Evolutionary conservation across 2,797 vertebrate genomes (phyloP).

Genomic region (Eulemur rubriventer): DNA sequence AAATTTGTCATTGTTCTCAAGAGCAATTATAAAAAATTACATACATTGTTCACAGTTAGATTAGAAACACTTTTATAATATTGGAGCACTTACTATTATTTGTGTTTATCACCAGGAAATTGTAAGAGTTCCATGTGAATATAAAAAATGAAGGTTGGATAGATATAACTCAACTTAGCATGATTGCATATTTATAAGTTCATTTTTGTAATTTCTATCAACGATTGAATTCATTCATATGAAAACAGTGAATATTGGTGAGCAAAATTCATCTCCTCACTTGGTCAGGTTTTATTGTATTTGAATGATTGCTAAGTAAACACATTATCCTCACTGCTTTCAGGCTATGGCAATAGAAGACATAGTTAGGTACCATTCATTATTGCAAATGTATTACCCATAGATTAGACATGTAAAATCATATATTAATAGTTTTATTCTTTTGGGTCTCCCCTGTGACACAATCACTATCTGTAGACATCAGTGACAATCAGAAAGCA

Average conservation of each 20-base stretch:
- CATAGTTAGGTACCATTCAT: background rate
- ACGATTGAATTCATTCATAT: background rate
- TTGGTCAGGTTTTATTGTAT: background rate
- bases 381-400: background rate
- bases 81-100: background rate
- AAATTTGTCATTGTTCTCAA: background rate
- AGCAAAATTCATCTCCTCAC: background rate
- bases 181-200: background rate
- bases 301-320: background rate
- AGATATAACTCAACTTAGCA: background rate
- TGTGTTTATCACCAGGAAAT: background rate
- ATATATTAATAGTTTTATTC: background rate
- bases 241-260: background rate
- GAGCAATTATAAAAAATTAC: background rate
- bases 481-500: background rate
- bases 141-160: background rate
- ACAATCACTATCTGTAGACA: background rate
- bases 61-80: background rate
- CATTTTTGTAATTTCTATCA: background rate
- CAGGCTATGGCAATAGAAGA: background rate
- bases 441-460: background rate
- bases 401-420: background rate
- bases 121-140: background rate
- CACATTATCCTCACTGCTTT: background rate
- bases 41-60: background rate